These are phyloP conservation scores for Rattus norvegicus DNA, from an alignment of 2,113 vertebrate species.

Conservation along the genomic window GRCr8 NC_086021.1:156068001-156068500, in stretches of 20 bases:
- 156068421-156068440: background rate
- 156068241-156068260: background rate
- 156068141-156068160: background rate
- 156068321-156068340: background rate
- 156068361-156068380: background rate
- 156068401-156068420: constrained; percentile 9
- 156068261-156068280: background rate
- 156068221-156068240: background rate
- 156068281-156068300: background rate
- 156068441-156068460: background rate
- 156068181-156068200: background rate
- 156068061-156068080: background rate
- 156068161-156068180: background rate
- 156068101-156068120: background rate
- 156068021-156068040: background rate
- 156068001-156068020: background rate
- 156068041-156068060: background rate
- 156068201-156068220: background rate
- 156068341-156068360: background rate
- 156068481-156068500: background rate
- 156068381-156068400: background rate
- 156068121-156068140: background rate
- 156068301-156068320: background rate
- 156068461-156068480: background rate
- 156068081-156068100: background rate